Conservation (phyloP, 2,113 vertebrate species). For the Solea senegalensis region DNA sequence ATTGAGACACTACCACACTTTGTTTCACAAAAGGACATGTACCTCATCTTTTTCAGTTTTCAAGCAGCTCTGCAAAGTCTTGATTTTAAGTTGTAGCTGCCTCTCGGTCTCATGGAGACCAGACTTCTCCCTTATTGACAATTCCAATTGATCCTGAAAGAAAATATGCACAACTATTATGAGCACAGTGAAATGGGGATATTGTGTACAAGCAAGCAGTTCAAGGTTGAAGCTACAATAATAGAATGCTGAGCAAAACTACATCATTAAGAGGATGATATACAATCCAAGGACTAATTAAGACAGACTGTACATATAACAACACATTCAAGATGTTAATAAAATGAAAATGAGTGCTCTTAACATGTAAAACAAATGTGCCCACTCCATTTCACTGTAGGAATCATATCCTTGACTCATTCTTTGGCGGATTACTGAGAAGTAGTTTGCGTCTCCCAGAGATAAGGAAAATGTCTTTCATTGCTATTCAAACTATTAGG, state of each 20-base stretch:
- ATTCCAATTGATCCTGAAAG: constrained; percentile 91
- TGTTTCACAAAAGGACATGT: neutral
- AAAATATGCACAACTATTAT: constrained; percentile 8
- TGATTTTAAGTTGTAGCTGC: constrained; percentile 93
- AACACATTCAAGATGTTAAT: neutral
- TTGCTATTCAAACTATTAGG: neutral
- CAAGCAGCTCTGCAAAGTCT: constrained; percentile 91
- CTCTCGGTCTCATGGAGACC: constrained; percentile 93
- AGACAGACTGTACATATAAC: neutral
- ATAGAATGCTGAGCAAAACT: neutral
- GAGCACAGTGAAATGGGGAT: neutral
- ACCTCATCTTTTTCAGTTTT: constrained; percentile 99
- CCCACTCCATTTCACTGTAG: neutral
- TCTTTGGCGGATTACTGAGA: neutral
- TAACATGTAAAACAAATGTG: neutral
- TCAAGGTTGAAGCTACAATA: neutral
- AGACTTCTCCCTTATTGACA: constrained; percentile 89
- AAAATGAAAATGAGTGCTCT: neutral
- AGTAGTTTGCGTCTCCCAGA: neutral
- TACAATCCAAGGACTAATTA: neutral
- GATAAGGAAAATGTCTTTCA: neutral
- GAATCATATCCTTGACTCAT: constrained; percentile 1
- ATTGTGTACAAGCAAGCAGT: neutral
- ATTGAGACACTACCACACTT: neutral
- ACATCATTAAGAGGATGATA: neutral